Conservation (phyloP, 2,888 invertebrate genomes). For the Pseudanteris insignis region DNA sequence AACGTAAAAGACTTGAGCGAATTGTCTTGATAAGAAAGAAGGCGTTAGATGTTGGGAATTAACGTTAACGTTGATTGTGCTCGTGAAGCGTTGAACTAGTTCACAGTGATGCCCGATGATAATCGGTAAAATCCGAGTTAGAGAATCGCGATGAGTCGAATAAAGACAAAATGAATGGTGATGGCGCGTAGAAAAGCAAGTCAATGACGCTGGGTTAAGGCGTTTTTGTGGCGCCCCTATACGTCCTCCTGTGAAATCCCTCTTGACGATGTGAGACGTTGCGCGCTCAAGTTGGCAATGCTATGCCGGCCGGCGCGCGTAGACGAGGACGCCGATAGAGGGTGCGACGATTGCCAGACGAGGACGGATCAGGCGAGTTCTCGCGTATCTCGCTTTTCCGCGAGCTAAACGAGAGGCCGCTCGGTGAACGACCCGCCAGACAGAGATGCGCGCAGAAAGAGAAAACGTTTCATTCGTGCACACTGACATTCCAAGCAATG, state of each 20-base stretch:
- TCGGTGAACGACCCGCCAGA: constrained; percentile 43
- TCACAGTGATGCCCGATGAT: constrained; percentile 14
- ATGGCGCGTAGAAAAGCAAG: constrained; percentile 19
- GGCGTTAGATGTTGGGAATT: constrained; percentile 8
- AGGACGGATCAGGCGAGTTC: constrained; percentile 14
- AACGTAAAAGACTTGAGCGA: constrained; percentile 29
- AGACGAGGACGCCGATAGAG: neutral
- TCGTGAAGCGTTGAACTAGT: constrained; percentile 30
- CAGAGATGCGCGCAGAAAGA: constrained; percentile 33
- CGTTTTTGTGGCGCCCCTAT: constrained; percentile 15
- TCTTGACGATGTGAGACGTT: neutral
- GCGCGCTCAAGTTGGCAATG: constrained; percentile 22
- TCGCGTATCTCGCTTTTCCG: constrained; percentile 38
- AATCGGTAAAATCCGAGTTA: constrained; percentile 39
- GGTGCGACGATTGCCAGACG: neutral
- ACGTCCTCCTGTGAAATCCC: constrained; percentile 4
- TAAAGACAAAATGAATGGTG: constrained; percentile 25
- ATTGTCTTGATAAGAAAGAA: constrained; percentile 2
- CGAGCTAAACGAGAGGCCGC: constrained; percentile 32
- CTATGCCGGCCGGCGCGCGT: constrained; percentile 24
- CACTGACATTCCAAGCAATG: constrained; percentile 40
- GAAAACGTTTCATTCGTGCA: constrained; percentile 39
- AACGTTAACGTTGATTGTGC: constrained; percentile 21
- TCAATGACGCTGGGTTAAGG: constrained; percentile 12
- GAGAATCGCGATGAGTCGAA: constrained; percentile 20